phyloP scores from a whole-genome alignment of 64 coral and sea anemone species.

The Stylophora pistillata region DNA sequence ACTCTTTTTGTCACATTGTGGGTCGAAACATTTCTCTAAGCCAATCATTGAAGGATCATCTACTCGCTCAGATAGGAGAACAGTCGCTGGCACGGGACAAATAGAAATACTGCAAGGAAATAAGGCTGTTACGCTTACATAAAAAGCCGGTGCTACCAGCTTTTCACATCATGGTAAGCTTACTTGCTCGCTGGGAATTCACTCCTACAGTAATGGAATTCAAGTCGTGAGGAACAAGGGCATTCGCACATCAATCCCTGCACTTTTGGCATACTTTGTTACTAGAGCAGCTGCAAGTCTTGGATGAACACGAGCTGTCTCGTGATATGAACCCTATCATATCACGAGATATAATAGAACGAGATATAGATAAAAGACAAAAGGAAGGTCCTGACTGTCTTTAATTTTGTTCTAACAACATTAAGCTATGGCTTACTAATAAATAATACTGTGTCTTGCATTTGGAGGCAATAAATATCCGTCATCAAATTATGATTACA shows the following conservation, averaged over 20 bases:
- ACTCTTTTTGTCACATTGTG: not conserved
- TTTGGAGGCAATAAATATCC: too few relatives aligned
- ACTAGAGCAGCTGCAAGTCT: not conserved
- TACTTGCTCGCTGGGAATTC: not conserved
- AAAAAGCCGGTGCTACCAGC: too few relatives aligned
- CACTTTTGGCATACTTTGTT: not conserved
- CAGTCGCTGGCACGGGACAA: conserved; percentile 5
- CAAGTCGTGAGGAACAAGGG: not conserved
- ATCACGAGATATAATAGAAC: not conserved
- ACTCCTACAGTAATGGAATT: conserved; percentile 24
- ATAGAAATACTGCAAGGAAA: not conserved
- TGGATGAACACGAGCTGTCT: not conserved
- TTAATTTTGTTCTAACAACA: too few relatives aligned
- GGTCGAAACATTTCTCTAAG: conserved; percentile 20
- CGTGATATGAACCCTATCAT: not conserved
- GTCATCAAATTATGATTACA: too few relatives aligned
- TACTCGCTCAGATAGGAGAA: not conserved
- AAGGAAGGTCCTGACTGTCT: not conserved
- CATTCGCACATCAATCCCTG: not conserved
- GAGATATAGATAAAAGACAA: not conserved
- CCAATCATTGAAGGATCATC: not conserved
- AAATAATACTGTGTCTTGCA: too few relatives aligned
- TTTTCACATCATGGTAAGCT: not conserved
- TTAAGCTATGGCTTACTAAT: too few relatives aligned
- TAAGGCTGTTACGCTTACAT: not conserved